Evolutionary conservation across 2,113 vertebrate species (phyloP), one percentile per base, ranked within the genome.

Genomic region (Sylvietta virens): DNA sequence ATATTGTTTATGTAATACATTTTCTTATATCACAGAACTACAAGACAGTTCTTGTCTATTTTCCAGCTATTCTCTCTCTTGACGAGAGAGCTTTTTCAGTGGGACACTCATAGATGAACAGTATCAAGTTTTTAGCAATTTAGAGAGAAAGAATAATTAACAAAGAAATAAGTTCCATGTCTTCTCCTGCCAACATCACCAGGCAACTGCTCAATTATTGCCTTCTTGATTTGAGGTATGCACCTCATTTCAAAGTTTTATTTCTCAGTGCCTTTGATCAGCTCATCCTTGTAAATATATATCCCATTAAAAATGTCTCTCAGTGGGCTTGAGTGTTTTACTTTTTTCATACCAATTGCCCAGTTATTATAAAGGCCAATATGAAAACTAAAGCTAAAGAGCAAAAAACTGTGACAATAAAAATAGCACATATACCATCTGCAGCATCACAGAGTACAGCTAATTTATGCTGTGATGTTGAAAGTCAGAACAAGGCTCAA

Each of bases 381-480:
- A 94, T 54, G 39, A 62, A 94, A 87, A 73, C 50, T 39, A 42
- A 95, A 82, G 40, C 27, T 70, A 70, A 94, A 70, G n/a, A 81
- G 47, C 48, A 71, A 90, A 94, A 96, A 92, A 93, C 76, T 35
- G 8, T 83, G 66, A 48, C 60, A 67, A 81, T 44, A 92, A 95
- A 88, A 88, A 90, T 74, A 90, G 71, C 40, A 78, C 28, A 81
- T 78, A 78, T 40, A 47, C 67, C 82, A 94, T 90, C 81, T 95
- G 74, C 58, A 95, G 51, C 37, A 95, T 66, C 48, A 82, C 35
- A 73, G 15, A 85, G 47, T 28, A 70, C 20, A 92, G 31, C 11
- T 83, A 78, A 92, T 88, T 83, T 78, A 81, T 73, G 44, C 44
- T 51, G 33, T 35, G 44, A 62, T 86, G 33, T 11, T 90, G 31